Evolutionary conservation across 1,140 invertebrate species (phyloP).

Genomic region (Formica exsecta): DNA sequence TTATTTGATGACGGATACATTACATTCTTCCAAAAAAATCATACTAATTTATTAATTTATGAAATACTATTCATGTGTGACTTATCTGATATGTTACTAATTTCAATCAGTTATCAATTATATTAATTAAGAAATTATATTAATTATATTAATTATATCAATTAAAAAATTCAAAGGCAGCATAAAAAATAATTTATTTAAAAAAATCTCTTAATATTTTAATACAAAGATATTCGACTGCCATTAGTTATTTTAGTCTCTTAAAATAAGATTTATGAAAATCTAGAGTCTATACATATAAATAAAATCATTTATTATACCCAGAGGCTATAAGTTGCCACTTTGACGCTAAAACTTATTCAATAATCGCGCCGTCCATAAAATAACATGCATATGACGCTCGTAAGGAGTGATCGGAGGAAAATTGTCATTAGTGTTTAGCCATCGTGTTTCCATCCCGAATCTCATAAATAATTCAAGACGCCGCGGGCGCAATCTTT

Average conservation of each 20-base stretch:
- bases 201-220: neutral
- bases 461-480: conserved; percentile 74
- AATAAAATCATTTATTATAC: conserved; percentile 25
- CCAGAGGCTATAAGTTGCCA: neutral
- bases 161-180: neutral
- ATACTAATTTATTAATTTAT: neutral
- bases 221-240: neutral
- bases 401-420: conserved; percentile 26
- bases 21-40: conserved; percentile 1
- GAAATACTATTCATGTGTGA: neutral
- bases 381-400: conserved; percentile 11
- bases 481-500: conserved; percentile 67
- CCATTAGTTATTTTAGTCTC: neutral
- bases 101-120: neutral
- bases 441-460: conserved; percentile 57
- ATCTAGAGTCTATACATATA: neutral
- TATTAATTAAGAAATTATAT: neutral
- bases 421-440: conserved; percentile 65
- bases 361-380: conserved; percentile 19
- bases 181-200: neutral
- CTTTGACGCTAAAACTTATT: neutral
- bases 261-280: conserved; percentile 24
- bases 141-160: too few species aligned
- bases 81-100: neutral
- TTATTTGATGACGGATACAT: neutral